Percentiles rank a stretch among this genome's conserved stretches.
phyloP scores from a whole-genome alignment of 2,888 invertebrate genomes.

The Drosophila quinaria region DNA sequence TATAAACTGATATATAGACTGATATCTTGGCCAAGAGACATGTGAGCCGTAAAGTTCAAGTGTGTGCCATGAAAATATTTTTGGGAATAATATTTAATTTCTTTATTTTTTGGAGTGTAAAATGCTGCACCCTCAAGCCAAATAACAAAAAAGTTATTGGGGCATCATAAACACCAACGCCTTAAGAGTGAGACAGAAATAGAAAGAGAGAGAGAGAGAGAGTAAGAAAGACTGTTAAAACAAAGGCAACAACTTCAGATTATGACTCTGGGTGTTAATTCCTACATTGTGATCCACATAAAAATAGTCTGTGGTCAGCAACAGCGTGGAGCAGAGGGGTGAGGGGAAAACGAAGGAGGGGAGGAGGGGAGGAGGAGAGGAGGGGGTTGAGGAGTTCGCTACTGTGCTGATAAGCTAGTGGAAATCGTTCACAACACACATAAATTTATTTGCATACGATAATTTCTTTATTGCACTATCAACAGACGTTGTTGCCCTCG shows the following conservation, averaged over 20 bases:
- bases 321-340: background rate
- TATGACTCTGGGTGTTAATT: conserved; percentile 66
- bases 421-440: conserved; percentile 39
- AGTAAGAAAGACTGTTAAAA: conserved; percentile 10
- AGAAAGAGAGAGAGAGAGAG: background rate
- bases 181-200: background rate
- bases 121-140: background rate
- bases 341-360: background rate
- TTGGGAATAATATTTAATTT: background rate
- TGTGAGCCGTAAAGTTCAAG: conserved; percentile 51
- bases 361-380: background rate
- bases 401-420: conserved; percentile 56
- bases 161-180: conserved; percentile 9
- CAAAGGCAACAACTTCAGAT: conserved; percentile 34
- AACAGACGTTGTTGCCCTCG: conserved; percentile 7
- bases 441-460: conserved; percentile 73
- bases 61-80: conserved; percentile 23
- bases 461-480: conserved; percentile 72
- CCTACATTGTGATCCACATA: conserved; percentile 63
- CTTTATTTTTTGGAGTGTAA: background rate
- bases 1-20: conserved; percentile 18
- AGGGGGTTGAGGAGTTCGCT: background rate
- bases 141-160: background rate
- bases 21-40: conserved; percentile 13
- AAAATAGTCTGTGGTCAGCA: conserved; percentile 53